Conservation (phyloP, 2,888 invertebrate species). For the Drosophila robusta region DNA sequence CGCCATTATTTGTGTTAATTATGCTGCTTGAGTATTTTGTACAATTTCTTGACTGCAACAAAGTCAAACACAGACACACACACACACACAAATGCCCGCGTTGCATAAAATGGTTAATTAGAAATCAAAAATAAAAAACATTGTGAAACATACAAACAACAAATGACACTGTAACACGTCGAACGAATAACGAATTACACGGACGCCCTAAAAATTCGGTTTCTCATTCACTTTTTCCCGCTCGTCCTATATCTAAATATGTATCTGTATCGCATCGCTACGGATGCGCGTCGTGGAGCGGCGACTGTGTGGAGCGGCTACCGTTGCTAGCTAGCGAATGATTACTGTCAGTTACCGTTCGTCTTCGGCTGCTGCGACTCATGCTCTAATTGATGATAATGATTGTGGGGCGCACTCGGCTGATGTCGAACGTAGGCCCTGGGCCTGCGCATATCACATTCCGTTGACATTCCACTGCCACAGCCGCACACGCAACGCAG, state of each 20-base stretch:
- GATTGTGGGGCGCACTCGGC: slow-evolving; percentile 26
- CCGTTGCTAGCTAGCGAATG: slow-evolving; percentile 76
- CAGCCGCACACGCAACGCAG: slow-evolving; percentile 8
- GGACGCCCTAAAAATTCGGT: slow-evolving; percentile 30
- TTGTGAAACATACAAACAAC: slow-evolving; percentile 18
- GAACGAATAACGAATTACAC: slow-evolving; percentile 31
- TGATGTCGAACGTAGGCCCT: slow-evolving; percentile 7
- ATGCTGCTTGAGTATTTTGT: slow-evolving; percentile 1
- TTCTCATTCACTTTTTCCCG: slow-evolving; percentile 60
- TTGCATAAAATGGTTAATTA: neutral
- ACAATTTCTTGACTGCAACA: slow-evolving; percentile 3
- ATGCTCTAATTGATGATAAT: slow-evolving; percentile 46
- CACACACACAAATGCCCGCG: slow-evolving; percentile 1
- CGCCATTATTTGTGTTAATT: slow-evolving; percentile 15
- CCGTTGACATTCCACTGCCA: slow-evolving; percentile 13
- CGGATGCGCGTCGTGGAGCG: slow-evolving; percentile 21
- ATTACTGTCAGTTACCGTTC: slow-evolving; percentile 57
- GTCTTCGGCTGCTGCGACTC: slow-evolving; percentile 21
- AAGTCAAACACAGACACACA: neutral
- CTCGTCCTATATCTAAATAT: slow-evolving; percentile 41
- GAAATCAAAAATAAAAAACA: slow-evolving; percentile 1
- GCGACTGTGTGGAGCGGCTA: slow-evolving; percentile 54
- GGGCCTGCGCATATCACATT: slow-evolving; percentile 45
- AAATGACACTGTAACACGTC: slow-evolving; percentile 31
- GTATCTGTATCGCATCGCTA: slow-evolving; percentile 42